Percentiles rank a stretch among this genome's conserved stretches.
Conservation (phyloP, 2,797 vertebrate species). For the Mus minutoides region DNA sequence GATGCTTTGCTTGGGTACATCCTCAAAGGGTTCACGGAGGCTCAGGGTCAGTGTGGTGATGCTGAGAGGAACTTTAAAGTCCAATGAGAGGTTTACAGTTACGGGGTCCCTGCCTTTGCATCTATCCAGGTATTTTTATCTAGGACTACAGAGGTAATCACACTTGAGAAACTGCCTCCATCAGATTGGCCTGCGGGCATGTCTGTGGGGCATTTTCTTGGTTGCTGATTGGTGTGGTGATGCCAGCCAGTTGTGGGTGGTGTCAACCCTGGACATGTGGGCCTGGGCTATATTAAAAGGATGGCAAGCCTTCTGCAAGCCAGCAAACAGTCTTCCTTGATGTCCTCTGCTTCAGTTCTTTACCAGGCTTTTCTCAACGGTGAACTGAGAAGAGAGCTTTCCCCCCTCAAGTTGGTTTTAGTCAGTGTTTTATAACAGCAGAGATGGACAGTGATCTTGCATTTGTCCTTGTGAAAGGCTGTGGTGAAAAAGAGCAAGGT, state of each 20-base stretch:
- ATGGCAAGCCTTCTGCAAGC: neutral
- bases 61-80: neutral
- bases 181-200: neutral
- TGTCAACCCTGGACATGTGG: neutral
- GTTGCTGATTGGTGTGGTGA: neutral
- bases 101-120: neutral
- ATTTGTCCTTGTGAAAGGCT: neutral
- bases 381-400: too few relatives aligned
- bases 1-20: neutral
- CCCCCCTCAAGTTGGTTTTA: neutral
- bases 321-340: neutral
- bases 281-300: neutral
- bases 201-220: neutral
- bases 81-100: neutral
- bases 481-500: neutral
- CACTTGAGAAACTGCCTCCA: neutral
- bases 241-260: neutral
- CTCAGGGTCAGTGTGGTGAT: neutral
- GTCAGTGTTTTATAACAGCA: too few relatives aligned
- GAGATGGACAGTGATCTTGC: neutral
- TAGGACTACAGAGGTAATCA: neutral
- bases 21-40: neutral
- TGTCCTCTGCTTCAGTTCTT: neutral
- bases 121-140: neutral
- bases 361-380: neutral